phyloP scores from a whole-genome alignment of 2,113 vertebrate species.

The Fregata magnificens region DNA sequence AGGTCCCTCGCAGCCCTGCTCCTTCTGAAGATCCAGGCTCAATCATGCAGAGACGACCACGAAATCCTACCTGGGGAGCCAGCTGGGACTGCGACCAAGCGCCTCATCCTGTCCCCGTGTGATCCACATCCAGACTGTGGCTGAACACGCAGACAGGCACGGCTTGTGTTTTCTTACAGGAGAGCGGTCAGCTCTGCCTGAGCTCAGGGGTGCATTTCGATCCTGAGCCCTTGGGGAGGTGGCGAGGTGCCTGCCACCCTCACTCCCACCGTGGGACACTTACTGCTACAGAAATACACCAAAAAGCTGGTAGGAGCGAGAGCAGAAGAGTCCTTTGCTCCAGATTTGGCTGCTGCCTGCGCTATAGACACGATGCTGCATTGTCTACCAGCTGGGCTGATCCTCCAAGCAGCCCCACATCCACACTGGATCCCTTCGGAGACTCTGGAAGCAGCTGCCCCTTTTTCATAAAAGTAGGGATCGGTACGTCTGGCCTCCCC shows the following conservation, averaged over 20 bases:
- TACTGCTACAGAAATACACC: not conserved
- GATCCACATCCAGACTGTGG: not conserved
- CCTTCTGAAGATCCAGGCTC: not conserved
- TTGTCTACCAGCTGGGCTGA: not conserved
- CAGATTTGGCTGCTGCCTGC: not conserved
- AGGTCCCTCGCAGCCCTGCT: not conserved
- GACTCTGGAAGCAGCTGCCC: not conserved
- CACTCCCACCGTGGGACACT: not conserved
- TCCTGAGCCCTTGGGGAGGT: not conserved
- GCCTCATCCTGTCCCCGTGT: not conserved
- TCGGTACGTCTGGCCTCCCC: not conserved
- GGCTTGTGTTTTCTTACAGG: not conserved
- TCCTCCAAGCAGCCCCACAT: not conserved
- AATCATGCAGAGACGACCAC: not conserved
- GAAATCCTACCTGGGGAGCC: not conserved
- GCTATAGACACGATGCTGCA: fast-evolving
- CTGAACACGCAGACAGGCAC: not conserved
- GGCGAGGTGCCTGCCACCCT: not conserved
- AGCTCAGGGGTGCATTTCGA: not conserved
- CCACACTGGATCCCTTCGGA: not conserved
- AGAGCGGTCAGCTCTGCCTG: not conserved
- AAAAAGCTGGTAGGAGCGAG: not conserved
- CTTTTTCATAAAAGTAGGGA: not conserved
- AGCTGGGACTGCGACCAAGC: not conserved
- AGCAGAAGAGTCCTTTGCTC: not conserved